Conservation (phyloP, 1,140 invertebrate genomes). For the Delia radicum region DNA sequence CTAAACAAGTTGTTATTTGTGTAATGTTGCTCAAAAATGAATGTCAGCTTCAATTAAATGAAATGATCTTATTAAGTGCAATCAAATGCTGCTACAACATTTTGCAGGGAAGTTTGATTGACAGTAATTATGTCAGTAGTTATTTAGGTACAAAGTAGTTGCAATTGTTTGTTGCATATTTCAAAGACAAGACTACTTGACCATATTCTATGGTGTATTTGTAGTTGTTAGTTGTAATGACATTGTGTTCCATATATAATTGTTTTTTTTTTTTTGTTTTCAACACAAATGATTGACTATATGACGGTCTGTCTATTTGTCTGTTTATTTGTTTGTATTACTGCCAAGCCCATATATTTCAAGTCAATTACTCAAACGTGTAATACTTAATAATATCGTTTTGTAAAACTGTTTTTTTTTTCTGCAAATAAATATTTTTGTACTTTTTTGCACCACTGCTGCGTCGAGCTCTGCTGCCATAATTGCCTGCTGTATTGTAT, state of each 20-base stretch:
- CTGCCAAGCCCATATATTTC: neutral
- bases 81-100: neutral
- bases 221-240: neutral
- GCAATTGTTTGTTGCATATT: neutral
- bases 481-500: no score
- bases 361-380: neutral
- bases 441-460: no score
- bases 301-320: neutral
- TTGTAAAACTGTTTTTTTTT: neutral
- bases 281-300: slow-evolving; percentile 6
- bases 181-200: neutral
- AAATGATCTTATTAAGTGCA: slow-evolving; percentile 11
- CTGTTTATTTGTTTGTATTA: neutral
- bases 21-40: neutral
- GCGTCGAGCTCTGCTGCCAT: no score
- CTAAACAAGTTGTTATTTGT: neutral
- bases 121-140: neutral
- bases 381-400: neutral
- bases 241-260: neutral
- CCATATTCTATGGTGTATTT: neutral
- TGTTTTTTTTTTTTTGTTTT: neutral
- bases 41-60: slow-evolving; percentile 14
- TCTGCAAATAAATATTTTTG: no score
- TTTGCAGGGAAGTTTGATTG: neutral
- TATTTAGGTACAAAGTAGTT: neutral